Evolutionary conservation across 2,113 vertebrate genomes (phyloP).

Genomic region (Rhombomys opimus): DNA sequence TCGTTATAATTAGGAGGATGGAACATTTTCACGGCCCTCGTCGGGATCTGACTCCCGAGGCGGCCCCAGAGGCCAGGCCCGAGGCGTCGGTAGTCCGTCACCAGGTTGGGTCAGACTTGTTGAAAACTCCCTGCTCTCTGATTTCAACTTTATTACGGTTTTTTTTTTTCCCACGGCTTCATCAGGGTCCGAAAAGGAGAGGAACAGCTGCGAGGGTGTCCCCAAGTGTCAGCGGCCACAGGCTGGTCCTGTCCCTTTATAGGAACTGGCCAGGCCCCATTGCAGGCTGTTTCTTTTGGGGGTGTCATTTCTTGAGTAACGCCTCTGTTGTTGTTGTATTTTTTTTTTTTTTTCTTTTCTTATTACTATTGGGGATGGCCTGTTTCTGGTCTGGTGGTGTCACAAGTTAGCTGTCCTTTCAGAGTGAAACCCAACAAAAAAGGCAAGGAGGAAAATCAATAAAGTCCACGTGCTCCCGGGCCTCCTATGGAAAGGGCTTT

Average conservation of each 20-base stretch:
- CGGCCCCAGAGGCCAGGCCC: slow-evolving; percentile 64
- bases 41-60: background rate
- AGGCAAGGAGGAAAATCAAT: slow-evolving; percentile 76
- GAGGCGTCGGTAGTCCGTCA: background rate
- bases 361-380: background rate
- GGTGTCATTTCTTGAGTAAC: slow-evolving; percentile 52
- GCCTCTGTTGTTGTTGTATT: background rate
- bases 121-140: slow-evolving; percentile 63
- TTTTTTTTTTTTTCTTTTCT: background rate
- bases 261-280: slow-evolving; percentile 20
- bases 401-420: slow-evolving; percentile 79
- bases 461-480: slow-evolving; percentile 80
- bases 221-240: slow-evolving; percentile 51
- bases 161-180: slow-evolving; percentile 69
- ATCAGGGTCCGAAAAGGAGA: slow-evolving; percentile 49
- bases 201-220: background rate
- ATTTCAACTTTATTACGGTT: slow-evolving; percentile 73
- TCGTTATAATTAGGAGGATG: background rate
- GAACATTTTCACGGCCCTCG: background rate
- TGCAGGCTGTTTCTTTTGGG: slow-evolving; percentile 11
- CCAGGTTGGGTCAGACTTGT: slow-evolving; percentile 65
- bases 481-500: slow-evolving; percentile 79
- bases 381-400: slow-evolving; percentile 37
- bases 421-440: slow-evolving; percentile 79
- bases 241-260: background rate